Evolutionary conservation across 2,113 vertebrate genomes (phyloP), one percentile per base, ranked within the genome.

Genomic region (rabbit (Oryctolagus cuniculus)): DNA sequence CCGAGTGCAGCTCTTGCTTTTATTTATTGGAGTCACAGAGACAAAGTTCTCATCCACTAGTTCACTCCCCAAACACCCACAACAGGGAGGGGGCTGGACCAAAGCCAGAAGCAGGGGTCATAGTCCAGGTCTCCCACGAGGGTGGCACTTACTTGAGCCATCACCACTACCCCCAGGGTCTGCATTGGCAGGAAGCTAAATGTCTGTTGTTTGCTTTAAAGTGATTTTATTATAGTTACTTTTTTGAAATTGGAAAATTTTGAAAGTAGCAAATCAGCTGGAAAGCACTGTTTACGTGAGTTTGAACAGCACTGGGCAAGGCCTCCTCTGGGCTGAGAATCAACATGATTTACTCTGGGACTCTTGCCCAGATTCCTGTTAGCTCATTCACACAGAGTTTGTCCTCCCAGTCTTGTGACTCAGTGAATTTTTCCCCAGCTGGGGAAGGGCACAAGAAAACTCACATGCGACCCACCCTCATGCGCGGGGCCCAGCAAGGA

Each of bases 291-390:
- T 91, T 91, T 74, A 67, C 86, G 82, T 88, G 91, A 89, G 69
- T 94, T 88, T 95, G 78, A 78, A 58, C 49, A 58, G 79, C 58
- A 82, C 87, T 53, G 86, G 78, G 91, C 93, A 96, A 95, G 86
- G 69, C 58, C 72, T 82, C 73, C 63, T 90, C 95, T 92, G 85
- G 96, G 69, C 90, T 95, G 64, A 87, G 51, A 92, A 90, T 79
- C 81, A 95, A 88, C 91, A 86, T 95, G 73, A 90, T 96, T 95
- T 87, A 79, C 93, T 90, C 86, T 44, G 55, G 95, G 89, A 96
- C 64, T 95, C 91, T 82, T 94, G 80, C 95, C 82, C 86, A 77
- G 89, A 88, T 78, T 94, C 70, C 81, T 93, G 63, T 93, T 87
- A 87, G 95, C 92, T 96, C 51, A 12, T 90, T 94, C 74, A 88